A percentile compares a stretch with the other conserved stretches of the same genome.
phyloP scores from a whole-genome alignment of 2,797 vertebrate genomes.

The Epinephelus coioides region DNA sequence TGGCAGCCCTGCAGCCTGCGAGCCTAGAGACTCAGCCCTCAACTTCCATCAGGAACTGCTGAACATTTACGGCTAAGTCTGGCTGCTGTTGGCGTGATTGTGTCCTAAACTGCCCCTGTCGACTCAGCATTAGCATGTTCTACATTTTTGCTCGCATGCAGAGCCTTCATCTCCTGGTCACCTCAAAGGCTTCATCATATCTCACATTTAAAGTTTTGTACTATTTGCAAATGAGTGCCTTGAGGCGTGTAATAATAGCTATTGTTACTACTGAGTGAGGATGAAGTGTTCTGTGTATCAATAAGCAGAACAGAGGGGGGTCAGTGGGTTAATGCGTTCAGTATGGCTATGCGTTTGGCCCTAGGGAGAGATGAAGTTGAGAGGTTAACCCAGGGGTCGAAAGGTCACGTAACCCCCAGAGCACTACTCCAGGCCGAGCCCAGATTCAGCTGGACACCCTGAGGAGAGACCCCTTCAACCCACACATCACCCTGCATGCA shows the following conservation, averaged over 20 bases:
- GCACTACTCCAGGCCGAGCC: constrained; percentile 63
- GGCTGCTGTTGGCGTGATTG: constrained; percentile 19
- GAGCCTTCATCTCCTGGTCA: not conserved
- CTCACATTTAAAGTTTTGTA: not conserved
- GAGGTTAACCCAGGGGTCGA: constrained; percentile 71
- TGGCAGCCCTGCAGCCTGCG: constrained; percentile 59
- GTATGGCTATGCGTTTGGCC: constrained; percentile 70
- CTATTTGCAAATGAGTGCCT: constrained; percentile 33
- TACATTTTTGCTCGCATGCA: constrained; percentile 21
- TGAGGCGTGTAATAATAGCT: constrained; percentile 27
- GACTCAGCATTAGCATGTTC: constrained; percentile 22
- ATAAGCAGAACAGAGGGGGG: constrained; percentile 50
- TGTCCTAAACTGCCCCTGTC: constrained; percentile 61
- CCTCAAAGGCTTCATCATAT: not conserved
- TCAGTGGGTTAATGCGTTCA: constrained; percentile 81
- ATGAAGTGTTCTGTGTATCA: constrained; percentile 54
- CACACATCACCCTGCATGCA: constrained; percentile 66
- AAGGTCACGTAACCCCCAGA: constrained; percentile 67
- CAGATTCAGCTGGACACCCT: constrained; percentile 75
- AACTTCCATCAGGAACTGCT: constrained; percentile 54
- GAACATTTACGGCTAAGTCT: constrained; percentile 41
- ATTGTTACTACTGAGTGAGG: constrained; percentile 45
- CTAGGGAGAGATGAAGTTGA: constrained; percentile 76
- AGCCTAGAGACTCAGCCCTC: constrained; percentile 57
- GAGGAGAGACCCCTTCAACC: constrained; percentile 65